phyloP scores from a whole-genome alignment of 2,888 invertebrate species.

The Lithophane semibrunnea region DNA sequence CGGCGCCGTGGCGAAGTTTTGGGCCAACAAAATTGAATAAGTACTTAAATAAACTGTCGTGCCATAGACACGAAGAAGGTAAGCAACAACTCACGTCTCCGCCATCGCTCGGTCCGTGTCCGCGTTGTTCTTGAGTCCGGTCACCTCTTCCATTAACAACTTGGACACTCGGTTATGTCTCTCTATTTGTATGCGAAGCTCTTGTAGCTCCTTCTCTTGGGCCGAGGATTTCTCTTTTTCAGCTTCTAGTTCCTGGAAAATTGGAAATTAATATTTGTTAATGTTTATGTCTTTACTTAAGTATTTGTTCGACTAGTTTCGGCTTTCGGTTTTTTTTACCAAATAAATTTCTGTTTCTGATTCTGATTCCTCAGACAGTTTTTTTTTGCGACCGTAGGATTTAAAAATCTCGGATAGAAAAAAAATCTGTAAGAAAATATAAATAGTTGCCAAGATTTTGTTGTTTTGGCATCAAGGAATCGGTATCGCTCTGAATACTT shows the following conservation, averaged over 20 bases:
- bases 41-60: no score
- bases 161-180: constrained; percentile 92
- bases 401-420: no score
- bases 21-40: no score
- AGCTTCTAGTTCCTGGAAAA: constrained; percentile 87
- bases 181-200: constrained; percentile 89
- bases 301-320: neutral
- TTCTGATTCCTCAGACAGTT: neutral
- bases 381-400: neutral
- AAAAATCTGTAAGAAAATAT: no score
- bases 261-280: neutral
- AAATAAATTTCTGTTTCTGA: no score
- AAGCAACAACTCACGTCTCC: constrained; percentile 79
- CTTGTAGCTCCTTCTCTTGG: constrained; percentile 90
- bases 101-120: constrained; percentile 91
- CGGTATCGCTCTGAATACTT: neutral
- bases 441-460: no score
- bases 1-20: neutral
- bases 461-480: no score
- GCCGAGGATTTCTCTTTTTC: constrained; percentile 84
- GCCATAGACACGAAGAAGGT: neutral
- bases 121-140: constrained; percentile 91
- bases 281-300: neutral
- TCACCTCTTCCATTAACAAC: constrained; percentile 92
- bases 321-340: no score